These are phyloP conservation scores for Nasonia longicornis DNA, from an alignment of 1,140 invertebrate genomes.

Conservation along the genomic window DNA sequence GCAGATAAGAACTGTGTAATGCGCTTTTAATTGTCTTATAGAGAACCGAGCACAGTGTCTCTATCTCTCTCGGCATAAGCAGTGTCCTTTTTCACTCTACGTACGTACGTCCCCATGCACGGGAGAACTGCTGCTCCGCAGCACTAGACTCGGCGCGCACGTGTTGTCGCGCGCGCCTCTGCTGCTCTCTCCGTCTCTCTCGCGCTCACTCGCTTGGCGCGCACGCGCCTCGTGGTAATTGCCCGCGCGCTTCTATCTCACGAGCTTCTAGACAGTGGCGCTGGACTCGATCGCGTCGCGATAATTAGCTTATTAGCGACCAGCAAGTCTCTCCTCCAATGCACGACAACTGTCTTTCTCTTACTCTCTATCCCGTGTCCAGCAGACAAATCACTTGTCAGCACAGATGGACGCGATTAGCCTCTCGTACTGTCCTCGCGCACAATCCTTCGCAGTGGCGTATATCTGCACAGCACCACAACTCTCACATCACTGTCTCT, in stretches of 20 bases:
- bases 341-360: neutral
- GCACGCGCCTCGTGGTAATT: constrained; percentile 24
- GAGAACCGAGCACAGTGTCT: constrained; percentile 35
- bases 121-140: neutral
- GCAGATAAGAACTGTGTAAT: constrained; percentile 50
- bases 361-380: neutral
- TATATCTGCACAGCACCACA: constrained; percentile 26
- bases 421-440: neutral
- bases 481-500: constrained; percentile 17
- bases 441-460: neutral
- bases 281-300: neutral
- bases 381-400: neutral
- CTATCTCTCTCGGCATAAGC: neutral
- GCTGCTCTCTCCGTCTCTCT: neutral
- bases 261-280: neutral
- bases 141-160: constrained; percentile 25
- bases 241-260: constrained; percentile 35
- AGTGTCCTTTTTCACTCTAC: neutral
- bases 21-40: constrained; percentile 64
- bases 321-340: neutral
- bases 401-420: neutral
- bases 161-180: constrained; percentile 27
- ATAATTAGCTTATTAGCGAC: neutral
- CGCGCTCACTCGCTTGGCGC: constrained; percentile 14
- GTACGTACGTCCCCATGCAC: neutral